Base-by-base conservation (phyloP, 2,888 invertebrate species). In the Oxytorus armatus region DNA sequence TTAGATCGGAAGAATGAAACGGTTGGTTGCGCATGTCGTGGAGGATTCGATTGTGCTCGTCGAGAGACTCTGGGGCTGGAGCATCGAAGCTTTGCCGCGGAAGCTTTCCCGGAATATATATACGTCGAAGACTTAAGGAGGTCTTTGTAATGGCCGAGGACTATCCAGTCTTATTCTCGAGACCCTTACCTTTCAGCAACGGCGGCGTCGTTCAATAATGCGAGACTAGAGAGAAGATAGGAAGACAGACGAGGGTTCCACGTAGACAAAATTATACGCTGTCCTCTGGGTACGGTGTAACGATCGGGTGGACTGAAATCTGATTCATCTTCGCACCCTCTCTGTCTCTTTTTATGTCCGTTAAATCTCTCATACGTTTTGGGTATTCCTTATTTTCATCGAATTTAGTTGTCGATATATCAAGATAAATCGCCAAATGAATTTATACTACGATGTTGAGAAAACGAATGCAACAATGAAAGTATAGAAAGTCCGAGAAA, bases 1-100 rank as follows among this genome's bases (percentile, higher is more conserved):
- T 68, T 70, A 76, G 76, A 80, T 77, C 76, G 76, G 76, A 73
- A 63, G 74, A 77, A 73, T 55, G 47, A 53, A 47, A 65, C 33
- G 72, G 66, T 73, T 49, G 68, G 72, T 53, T 68, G 80, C 59
- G 72, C 76, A 63, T 73, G 77, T 69, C 68, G 68, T 55, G 47
- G 42, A 44, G 44, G 57, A 77, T 80, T 77, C 77, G 63, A 77
- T 76, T 73, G 68, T 73, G 68, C 42, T 65, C 66, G 55, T 79
- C 39, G 51, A 55, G 66, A 33, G 57, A 59, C 55, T 74, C 47
- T 16, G 44, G 11, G 42, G n/a, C n/a, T 36, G 61, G 70, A 79
- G 69, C 33, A 70, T 57, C 66, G 16, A 47, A 73, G 78, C 36
- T 18, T 36, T 33, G 53, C 44, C 33, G 44, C 55, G 25, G 55